Evolutionary conservation across 1,140 invertebrate genomes (phyloP), one percentile per base, ranked within the genome.

Genomic region (Dryas iulia): DNA sequence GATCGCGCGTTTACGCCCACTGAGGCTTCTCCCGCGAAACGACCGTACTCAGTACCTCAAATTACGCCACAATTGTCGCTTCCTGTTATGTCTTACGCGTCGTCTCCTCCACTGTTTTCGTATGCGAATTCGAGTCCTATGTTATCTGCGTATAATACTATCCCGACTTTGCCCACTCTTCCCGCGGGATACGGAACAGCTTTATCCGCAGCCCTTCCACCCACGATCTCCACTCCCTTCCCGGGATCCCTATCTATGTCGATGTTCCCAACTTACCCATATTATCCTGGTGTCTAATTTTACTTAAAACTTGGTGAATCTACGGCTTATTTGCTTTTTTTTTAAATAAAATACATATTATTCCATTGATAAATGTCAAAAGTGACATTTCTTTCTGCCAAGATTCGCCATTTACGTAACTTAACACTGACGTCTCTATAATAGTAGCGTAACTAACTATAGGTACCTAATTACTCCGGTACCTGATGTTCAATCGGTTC

Each of bases 11-110:
- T 92, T 70, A 78, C 86, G 4, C 76, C 89, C 21, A 71, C 85
- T 3, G 90, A 90, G 0, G 79, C 86, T 0, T 81, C 90, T 0
- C 83, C 93, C 0, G 88, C 92, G 0, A 91, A 92, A 61, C 83
- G 90, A 59, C 88, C 65, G 23, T 94, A 81, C 76, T 86, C 79
- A 64, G 84, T 78, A 63, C 92, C 60, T 79, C 93, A 71, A 78
- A 92, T 66, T 76, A 78, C 64, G 70, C 93, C 86, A 8, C 91
- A 89, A 28, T 72, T 93, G 12, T 92, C 89, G 2, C 92, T 87
- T 81, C 91, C 76, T 72, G 83, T 81, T 74, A 89, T 86, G 62
- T 92, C 89, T n/a, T 95, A 89, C 86, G 93, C 77, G 60, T 62
- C 81, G 0, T 79, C 86, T 1, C 60, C 80, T 0, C 89, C 89